These are phyloP conservation scores for Tragelaphus imberbis DNA, from an alignment of 2,113 vertebrate genomes.

Conservation along the genomic window DNA sequence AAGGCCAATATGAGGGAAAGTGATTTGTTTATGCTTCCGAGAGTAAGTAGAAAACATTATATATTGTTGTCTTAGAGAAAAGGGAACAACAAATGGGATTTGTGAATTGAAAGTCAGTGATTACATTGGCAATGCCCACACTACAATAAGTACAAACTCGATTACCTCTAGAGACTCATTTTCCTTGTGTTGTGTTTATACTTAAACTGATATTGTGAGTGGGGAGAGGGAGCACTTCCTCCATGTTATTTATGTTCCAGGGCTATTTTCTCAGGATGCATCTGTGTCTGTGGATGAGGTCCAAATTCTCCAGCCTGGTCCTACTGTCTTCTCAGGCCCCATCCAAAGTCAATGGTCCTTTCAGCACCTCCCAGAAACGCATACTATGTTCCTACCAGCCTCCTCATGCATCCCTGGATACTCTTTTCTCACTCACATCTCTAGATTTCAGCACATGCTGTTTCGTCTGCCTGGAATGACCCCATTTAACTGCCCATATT, in stretches of 20 bases:
- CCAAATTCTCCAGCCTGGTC: background rate
- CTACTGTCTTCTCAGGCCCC: background rate
- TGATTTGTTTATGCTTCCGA: constrained; percentile 59
- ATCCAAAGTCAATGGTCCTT: background rate
- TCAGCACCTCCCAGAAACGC: background rate
- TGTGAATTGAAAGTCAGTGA: constrained; percentile 7
- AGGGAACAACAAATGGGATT: constrained; percentile 33
- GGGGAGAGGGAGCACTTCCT: background rate
- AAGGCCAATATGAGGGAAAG: constrained; percentile 46
- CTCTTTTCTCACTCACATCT: background rate
- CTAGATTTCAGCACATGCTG: background rate
- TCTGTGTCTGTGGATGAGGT: background rate
- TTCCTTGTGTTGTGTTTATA: background rate
- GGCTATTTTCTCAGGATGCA: background rate
- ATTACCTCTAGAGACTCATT: background rate
- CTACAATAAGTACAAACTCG: background rate
- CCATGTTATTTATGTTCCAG: background rate
- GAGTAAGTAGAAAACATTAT: constrained; percentile 36
- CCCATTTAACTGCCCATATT: background rate
- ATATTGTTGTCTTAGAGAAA: constrained; percentile 43
- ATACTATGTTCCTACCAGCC: background rate
- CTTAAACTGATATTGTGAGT: background rate
- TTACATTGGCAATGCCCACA: background rate
- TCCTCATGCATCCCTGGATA: background rate
- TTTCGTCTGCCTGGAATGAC: background rate